Conservation (phyloP, 1,140 invertebrate species). For the Harpegnathos saltator region DNA sequence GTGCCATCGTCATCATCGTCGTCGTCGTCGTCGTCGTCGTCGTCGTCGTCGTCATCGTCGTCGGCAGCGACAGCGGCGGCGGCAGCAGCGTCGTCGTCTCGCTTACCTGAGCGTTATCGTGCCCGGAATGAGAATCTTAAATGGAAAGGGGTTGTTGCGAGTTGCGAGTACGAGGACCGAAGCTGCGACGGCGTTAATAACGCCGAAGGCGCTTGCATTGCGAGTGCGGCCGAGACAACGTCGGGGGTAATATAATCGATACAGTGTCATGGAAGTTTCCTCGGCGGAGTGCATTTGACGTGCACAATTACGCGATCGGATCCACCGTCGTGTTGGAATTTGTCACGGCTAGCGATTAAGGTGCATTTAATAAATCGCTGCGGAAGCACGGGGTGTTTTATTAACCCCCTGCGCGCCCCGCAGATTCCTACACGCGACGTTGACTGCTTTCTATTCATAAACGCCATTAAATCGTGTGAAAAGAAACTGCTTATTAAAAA, state of each 20-base stretch:
- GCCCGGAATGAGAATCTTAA: slow-evolving; percentile 71
- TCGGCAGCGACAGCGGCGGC: no score
- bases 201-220: slow-evolving; percentile 43
- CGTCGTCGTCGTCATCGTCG: slow-evolving; percentile 60
- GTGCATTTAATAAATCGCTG: slow-evolving; percentile 11
- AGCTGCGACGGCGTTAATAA: slow-evolving; percentile 64
- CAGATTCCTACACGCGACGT: no score
- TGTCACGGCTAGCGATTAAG: slow-evolving; percentile 25
- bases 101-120: slow-evolving; percentile 75
- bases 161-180: slow-evolving; percentile 16
- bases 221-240: slow-evolving; percentile 12
- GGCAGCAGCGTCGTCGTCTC: slow-evolving; percentile 66
- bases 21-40: slow-evolving; percentile 15
- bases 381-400: background rate
- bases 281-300: slow-evolving; percentile 46
- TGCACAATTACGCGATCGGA: slow-evolving; percentile 50
- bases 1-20: slow-evolving; percentile 37
- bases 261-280: slow-evolving; percentile 51
- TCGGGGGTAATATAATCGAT: slow-evolving; percentile 64
- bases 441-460: no score
- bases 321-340: slow-evolving; percentile 7
- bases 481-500: no score
- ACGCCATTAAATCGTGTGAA: no score
- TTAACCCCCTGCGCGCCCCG: no score
- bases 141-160: slow-evolving; percentile 39